Percentiles rank a stretch among this genome's conserved stretches.
phyloP scores from a whole-genome alignment of 2,113 vertebrate species.

The Otis tarda region DNA sequence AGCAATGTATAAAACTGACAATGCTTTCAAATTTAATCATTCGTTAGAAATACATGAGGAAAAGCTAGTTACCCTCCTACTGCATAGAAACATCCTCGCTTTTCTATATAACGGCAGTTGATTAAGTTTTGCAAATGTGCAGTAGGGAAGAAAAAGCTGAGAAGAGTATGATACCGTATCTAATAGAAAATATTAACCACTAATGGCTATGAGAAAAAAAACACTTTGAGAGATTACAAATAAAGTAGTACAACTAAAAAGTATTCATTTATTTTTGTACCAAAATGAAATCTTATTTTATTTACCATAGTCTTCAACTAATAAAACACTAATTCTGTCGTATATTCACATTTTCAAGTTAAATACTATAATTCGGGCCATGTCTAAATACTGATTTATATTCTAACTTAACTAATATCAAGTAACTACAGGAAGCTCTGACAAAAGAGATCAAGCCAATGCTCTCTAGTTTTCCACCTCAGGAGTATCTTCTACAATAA shows the following conservation, averaged over 20 bases:
- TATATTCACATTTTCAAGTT: background rate
- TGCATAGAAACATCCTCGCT: background rate
- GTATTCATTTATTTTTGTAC: background rate
- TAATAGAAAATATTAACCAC: background rate
- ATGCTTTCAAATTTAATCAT: background rate
- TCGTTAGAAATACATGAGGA: background rate
- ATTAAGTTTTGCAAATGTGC: background rate
- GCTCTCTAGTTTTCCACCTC: background rate
- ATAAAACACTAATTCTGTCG: background rate
- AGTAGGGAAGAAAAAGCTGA: background rate
- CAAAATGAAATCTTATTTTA: background rate
- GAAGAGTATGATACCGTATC: background rate
- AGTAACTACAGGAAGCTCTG: background rate
- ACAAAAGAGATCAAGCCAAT: background rate
- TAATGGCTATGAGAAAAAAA: background rate
- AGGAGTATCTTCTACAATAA: background rate
- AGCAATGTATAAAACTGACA: background rate
- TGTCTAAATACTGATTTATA: background rate
- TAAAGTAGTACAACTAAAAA: background rate
- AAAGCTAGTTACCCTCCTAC: background rate
- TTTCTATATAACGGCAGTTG: background rate
- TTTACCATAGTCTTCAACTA: background rate
- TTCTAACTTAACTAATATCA: background rate
- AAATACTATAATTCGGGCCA: background rate
- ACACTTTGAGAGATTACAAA: background rate